Evolutionary conservation across 1,140 invertebrate genomes (phyloP), one percentile per base, ranked within the genome.

Genomic region (Drosophila sucinea): DNA sequence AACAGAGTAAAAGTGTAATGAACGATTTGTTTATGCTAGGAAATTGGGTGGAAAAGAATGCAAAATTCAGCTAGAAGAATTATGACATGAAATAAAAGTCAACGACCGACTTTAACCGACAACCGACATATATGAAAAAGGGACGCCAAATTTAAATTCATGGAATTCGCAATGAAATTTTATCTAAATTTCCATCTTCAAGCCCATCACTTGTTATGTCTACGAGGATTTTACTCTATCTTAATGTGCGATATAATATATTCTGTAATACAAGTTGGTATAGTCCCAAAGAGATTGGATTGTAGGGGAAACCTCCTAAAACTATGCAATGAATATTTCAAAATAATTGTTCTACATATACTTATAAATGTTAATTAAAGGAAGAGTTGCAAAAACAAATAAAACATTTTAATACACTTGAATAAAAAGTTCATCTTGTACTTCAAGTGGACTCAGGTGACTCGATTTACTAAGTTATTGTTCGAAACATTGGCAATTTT

Each of bases 1-100:
- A 51, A 51, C 44, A 27, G 44, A 51, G 7, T 23, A 51, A 25
- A 51, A 51, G 44, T 51, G 44, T 51, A 51, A 51, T 51, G 23
- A 8, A 51, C 44, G 23, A 51, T 51, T 51, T 51, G 44, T 51
- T 51, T 51, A 51, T 51, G 44, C 44, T 25, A 51, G 23, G 4
- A 51, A 51, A 27, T 51, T 27, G 11, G 2, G 44, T 23, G 6
- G 1, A 51, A 8, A 27, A 27, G 44, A 51, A 51, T 51, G 44
- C 44, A 51, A 51, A 51, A 51, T 27, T 51, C 4, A 51, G 25
- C 44, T 25, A 25, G 23, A 51, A 51, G 44, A 51, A 51, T 51
- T 7, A 51, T 51, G 23, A 6, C 5, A 7, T 23, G 8, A 8
- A 51, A 27, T 51, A 1, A 51, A 17, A 51, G 44, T 51, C 44